Base-by-base conservation (phyloP, 2,888 invertebrate species). In the Criorhina ranunculi region DNA sequence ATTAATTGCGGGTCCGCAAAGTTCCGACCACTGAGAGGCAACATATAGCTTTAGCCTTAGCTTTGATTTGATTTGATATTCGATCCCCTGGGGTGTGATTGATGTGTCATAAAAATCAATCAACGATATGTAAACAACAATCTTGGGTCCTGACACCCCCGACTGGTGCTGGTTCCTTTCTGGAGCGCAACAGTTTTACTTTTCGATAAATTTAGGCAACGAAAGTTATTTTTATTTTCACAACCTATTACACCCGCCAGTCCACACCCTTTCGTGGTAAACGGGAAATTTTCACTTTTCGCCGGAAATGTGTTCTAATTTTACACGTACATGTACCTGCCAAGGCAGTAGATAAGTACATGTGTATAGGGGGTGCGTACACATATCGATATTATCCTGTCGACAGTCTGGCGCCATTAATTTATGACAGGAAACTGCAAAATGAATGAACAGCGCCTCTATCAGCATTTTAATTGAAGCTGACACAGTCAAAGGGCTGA, bases 291-390 rank as follows among this genome's bases (percentile, higher is more conserved):
- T 67, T 76, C 59, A 55, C 19, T 69, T 67, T 69, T 69, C 67
- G 19, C 60, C 69, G 76, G 76, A 67, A 67, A 55, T 67, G 40
- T 67, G 76, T 59, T 67, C 67, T 59, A 66, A 76, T 40, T 76
- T 53, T 35, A 40, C n/a, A 15, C 11, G 1, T 17, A 46, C 11
- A n/a, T n/a, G n/a, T n/a, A 46, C 62, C 15, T 11, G 24, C 44
- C 44, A 31, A 12, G 29, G 8, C 12, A 1, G 2, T 12, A 0
- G n/a, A 11, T 19, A 31, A 1, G 3, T n/a, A 11, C 19, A 35
- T 49, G 19, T n/a, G 15, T 8, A n/a, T 31, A 4, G 59, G 17
- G 33, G 44, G 15, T 15, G 44, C 9, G 51, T 60, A 19, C 51
- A 15, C 40, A 44, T 55, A 33, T 75, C n/a, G 75, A 49, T 19